phyloP scores from a whole-genome alignment of 2,797 vertebrate species.

The Oreonectes daqikongensis region DNA sequence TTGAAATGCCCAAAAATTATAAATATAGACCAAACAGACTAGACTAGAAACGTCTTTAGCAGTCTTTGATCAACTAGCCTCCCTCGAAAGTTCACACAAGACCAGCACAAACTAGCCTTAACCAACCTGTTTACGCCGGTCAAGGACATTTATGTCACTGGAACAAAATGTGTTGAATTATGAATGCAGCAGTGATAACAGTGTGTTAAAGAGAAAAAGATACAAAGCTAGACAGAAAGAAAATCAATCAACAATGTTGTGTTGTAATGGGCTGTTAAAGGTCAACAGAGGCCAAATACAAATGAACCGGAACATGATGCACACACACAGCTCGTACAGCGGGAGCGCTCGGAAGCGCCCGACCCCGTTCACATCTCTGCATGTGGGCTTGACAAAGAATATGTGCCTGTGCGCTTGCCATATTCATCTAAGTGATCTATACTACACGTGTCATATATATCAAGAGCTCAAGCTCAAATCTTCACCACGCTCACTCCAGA shows the following conservation, averaged over 20 bases:
- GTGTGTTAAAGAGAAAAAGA: conserved; percentile 11
- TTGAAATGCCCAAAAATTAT: no score
- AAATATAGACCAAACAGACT: not conserved
- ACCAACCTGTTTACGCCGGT: not conserved
- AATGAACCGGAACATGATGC: conserved; percentile 38
- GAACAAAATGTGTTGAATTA: not conserved
- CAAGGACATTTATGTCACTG: not conserved
- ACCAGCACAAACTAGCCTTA: not conserved
- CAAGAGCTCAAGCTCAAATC: conserved; percentile 35
- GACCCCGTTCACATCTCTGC: conserved; percentile 18
- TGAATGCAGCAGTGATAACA: not conserved
- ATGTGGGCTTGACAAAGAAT: conserved; percentile 39
- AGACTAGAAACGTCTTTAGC: not conserved
- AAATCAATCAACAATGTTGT: conserved; percentile 5
- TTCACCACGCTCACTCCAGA: conserved; percentile 17
- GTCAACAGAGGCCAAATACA: conserved; percentile 44
- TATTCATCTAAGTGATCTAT: conserved; percentile 43
- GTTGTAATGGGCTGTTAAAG: conserved; percentile 42
- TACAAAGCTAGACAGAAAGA: not conserved
- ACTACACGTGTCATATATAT: conserved; percentile 28
- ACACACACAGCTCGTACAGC: conserved; percentile 4
- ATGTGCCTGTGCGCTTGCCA: not conserved
- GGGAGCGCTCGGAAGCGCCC: not conserved
- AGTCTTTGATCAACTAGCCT: not conserved
- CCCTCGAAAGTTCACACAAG: not conserved